Evolutionary conservation across 2,113 vertebrate species (phyloP).

Genomic region (Centropus bengalensis): DNA sequence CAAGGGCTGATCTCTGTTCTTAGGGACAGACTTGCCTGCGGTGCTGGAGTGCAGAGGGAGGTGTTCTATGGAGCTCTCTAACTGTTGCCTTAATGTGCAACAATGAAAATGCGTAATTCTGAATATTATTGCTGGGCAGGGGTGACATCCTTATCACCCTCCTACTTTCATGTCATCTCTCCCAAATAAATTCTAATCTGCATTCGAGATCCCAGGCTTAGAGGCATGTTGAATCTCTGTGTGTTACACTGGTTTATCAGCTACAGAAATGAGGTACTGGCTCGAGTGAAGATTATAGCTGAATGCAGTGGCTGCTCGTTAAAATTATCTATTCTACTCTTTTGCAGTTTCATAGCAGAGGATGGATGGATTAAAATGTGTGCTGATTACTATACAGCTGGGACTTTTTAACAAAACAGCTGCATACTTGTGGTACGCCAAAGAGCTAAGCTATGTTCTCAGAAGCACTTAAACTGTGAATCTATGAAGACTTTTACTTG

Average conservation of each 20-base stretch:
- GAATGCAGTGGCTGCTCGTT: not conserved
- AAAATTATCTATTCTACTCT: constrained; percentile 16
- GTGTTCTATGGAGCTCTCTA: not conserved
- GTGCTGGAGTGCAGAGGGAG: not conserved
- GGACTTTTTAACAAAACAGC: constrained; percentile 59
- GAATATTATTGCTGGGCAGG: not conserved
- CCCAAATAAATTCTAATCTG: not conserved
- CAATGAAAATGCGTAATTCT: not conserved
- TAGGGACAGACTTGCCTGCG: accelerated
- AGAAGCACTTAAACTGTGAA: constrained; percentile 42
- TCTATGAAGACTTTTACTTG: not conserved
- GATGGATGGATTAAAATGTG: constrained; percentile 36
- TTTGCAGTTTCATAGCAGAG: constrained; percentile 27
- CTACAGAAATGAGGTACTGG: not conserved
- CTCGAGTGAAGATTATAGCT: not conserved
- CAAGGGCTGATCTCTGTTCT: not conserved
- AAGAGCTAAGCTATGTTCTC: constrained; percentile 47
- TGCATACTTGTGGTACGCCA: constrained; percentile 46
- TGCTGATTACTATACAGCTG: constrained; percentile 56
- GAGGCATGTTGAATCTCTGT: not conserved
- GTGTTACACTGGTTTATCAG: not conserved
- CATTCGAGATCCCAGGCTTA: not conserved
- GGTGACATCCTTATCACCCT: not conserved
- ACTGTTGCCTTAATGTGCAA: not conserved
- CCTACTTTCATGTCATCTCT: not conserved